Percentiles rank a stretch among this genome's conserved stretches.
Evolutionary conservation across 2,797 vertebrate genomes (phyloP).

Genomic region (Synaphobranchus kaupii): DNA sequence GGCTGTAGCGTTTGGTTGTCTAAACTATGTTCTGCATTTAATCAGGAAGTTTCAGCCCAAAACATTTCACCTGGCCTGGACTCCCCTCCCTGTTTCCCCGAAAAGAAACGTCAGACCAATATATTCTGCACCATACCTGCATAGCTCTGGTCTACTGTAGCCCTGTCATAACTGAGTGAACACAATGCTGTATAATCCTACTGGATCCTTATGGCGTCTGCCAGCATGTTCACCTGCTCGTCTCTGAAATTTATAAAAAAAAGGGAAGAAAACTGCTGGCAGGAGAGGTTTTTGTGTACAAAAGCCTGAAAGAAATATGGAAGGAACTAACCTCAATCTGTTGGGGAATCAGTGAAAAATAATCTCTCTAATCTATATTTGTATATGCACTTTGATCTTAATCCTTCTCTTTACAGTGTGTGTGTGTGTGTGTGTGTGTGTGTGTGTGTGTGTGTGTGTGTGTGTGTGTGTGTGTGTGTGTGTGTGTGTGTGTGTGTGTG

Average conservation of each 20-base stretch:
- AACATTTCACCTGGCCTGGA: not conserved
- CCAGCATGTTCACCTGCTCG: not conserved
- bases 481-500: not conserved
- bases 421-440: not conserved
- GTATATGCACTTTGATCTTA: not conserved
- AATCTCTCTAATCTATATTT: not conserved
- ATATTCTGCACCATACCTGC: not conserved
- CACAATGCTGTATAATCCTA: slow-evolving; percentile 2
- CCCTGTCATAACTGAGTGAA: not conserved
- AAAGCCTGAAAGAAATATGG: not conserved
- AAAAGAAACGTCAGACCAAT: not conserved
- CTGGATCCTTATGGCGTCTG: not conserved
- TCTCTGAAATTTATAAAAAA: not conserved
- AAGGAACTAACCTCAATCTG: not conserved
- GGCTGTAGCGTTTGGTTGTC: not conserved
- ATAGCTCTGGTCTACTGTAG: not conserved
- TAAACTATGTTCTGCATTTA: not conserved
- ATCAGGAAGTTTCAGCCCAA: not conserved
- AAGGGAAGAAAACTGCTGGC: no score
- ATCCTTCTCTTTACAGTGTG: not conserved
- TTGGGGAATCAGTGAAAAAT: not conserved
- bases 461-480: not conserved
- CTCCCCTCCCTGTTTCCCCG: not conserved
- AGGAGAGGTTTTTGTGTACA: not conserved
- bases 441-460: not conserved